Conservation (phyloP, 2,113 vertebrate genomes). For the Catharus bicknelli region DNA sequence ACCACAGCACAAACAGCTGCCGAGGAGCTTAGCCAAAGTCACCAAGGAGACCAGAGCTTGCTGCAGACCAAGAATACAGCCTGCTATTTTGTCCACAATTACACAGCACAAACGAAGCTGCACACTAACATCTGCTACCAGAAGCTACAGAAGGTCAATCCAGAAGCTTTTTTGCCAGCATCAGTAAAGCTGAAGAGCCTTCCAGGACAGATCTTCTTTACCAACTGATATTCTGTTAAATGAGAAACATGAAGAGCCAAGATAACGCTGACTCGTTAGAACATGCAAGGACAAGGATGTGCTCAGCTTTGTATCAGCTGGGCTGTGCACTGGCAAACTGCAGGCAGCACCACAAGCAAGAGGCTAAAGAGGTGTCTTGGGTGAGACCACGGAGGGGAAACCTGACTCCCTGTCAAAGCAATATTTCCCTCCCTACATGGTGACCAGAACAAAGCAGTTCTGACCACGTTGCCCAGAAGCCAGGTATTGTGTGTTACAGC, state of each 20-base stretch:
- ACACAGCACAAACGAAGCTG: neutral
- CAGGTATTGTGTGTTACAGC: neutral
- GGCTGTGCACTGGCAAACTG: neutral
- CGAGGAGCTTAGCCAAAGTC: neutral
- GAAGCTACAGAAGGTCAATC: neutral
- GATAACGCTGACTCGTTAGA: neutral
- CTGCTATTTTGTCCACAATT: neutral
- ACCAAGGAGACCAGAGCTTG: neutral
- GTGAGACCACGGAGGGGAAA: neutral
- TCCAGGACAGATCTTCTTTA: neutral
- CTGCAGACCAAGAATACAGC: neutral
- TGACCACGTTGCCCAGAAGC: neutral
- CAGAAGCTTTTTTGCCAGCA: neutral
- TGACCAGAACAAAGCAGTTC: neutral
- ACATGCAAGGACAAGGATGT: neutral
- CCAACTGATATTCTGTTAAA: neutral
- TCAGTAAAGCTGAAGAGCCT: neutral
- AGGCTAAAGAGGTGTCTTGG: neutral
- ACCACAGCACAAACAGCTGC: neutral
- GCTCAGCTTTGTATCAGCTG: neutral
- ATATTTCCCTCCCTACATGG: rapidly evolving
- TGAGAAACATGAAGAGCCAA: neutral
- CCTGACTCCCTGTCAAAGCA: neutral
- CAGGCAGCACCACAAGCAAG: neutral
- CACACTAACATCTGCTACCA: neutral